Percentiles rank a stretch among this genome's conserved stretches.
These are phyloP conservation scores for Ptiloglossa arizonensis DNA, from an alignment of 1,140 invertebrate genomes.

Conservation along the genomic window DNA sequence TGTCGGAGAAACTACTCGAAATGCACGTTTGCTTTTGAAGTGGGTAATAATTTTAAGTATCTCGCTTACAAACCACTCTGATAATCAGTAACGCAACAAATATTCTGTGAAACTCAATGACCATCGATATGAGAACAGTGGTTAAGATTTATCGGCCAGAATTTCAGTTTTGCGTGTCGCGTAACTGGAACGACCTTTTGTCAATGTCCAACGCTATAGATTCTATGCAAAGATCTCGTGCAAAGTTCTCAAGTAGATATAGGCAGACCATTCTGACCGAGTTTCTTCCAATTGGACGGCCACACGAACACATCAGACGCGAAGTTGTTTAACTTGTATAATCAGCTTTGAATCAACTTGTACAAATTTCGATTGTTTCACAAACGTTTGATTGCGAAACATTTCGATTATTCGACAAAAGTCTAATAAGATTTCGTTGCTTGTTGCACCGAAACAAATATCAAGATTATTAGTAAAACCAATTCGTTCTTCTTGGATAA, in stretches of 20 bases:
- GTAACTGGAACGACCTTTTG: constrained; percentile 41
- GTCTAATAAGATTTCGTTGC: too few species aligned
- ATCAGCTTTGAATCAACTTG: not conserved
- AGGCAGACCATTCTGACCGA: not conserved
- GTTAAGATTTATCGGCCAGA: constrained; percentile 40
- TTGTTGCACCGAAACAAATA: too few species aligned
- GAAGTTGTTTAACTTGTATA: not conserved
- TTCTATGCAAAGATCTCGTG: constrained; percentile 9
- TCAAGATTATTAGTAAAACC: too few species aligned
- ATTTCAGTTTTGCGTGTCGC: constrained; percentile 44
- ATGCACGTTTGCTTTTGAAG: too few species aligned
- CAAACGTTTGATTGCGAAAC: too few species aligned
- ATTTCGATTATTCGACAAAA: too few species aligned
- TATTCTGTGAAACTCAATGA: constrained; percentile 14
- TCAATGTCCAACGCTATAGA: constrained; percentile 22
- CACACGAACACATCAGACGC: not conserved
- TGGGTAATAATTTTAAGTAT: too few species aligned
- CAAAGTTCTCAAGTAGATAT: not conserved
- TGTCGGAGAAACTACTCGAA: too few species aligned
- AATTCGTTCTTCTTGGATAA: too few species aligned
- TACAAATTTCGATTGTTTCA: too few species aligned
- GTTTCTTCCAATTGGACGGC: not conserved
- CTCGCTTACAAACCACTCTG: too few species aligned
- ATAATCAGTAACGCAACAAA: not conserved
- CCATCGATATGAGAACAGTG: not conserved